Conservation (phyloP, 1,140 invertebrate species). For the Drosophila parvula region DNA sequence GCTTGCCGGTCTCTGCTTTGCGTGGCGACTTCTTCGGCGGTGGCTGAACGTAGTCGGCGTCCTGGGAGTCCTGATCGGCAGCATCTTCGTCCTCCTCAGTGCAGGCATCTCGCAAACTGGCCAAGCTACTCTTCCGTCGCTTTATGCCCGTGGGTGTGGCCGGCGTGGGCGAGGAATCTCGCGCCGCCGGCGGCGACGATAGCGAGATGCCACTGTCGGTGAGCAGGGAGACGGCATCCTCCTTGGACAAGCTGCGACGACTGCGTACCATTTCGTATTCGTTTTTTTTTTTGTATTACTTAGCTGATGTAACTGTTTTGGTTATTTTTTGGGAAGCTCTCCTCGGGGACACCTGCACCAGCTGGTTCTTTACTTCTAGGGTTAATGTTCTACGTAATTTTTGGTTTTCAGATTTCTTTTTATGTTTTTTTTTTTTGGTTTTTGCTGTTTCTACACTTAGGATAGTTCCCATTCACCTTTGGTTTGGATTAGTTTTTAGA, state of each 20-base stretch:
- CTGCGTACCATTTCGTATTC: conserved; percentile 72
- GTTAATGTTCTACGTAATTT: conserved; percentile 41
- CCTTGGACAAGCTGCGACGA: conserved; percentile 77
- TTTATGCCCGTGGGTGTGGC: conserved; percentile 25
- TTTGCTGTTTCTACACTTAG: conserved; percentile 26
- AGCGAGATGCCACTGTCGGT: conserved; percentile 79
- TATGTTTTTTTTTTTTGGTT: conserved; percentile 40
- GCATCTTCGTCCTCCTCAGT: conserved; percentile 40
- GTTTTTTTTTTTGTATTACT: conserved; percentile 31
- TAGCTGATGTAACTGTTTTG: conserved; percentile 16
- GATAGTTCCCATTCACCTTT: conserved; percentile 67
- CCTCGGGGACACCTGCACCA: conserved; percentile 65
- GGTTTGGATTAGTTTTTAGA: conserved; percentile 60
- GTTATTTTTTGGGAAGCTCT: conserved; percentile 16
- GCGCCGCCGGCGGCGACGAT: conserved; percentile 72
- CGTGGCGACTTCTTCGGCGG: conserved; percentile 51
- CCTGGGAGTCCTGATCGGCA: conserved; percentile 47
- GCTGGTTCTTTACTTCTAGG: conserved; percentile 54
- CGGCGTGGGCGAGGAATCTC: conserved; percentile 46
- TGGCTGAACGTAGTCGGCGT: conserved; percentile 63
- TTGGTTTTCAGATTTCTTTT: conserved; percentile 30
- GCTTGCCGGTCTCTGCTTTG: conserved; percentile 48
- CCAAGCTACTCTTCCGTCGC: conserved; percentile 64
- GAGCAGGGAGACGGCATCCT: conserved; percentile 70
- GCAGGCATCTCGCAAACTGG: conserved; percentile 52